Evolutionary conservation across 2,888 invertebrate genomes (phyloP), one percentile per base, ranked within the genome.

Genomic region (Trachelus iudaicus): DNA sequence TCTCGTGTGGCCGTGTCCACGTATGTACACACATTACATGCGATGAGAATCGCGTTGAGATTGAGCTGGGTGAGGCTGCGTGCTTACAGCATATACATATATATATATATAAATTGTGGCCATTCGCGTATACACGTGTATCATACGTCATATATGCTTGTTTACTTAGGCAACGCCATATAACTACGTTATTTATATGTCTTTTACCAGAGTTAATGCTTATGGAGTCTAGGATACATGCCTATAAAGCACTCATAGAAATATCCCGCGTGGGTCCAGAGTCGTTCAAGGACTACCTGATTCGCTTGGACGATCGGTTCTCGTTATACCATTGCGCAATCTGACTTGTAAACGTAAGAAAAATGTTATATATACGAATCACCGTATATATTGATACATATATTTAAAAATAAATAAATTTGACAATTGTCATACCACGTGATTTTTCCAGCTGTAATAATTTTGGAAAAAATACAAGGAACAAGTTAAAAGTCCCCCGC

Each of bases 201-300:
- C 89, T 90, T 89, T 89, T 88, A 87, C 86, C 86, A 87, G 85
- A 86, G 71, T 34, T 37, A 30, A 74, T 35, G 31, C 23, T 34
- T 71, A 71, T 71, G 15, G 34, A 71, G 71, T 15, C 71, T 34
- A 31, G 71, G 33, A 71, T 71, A 31, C 13, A 31, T 34, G 71
- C 71, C 33, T 69, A 68, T 80, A 73, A 73, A 82, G 80, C 82
- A 82, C 83, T 83, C 84, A 80, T 83, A 83, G 82, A 85, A 79
- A 81, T 82, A 82, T 83, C 85, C 23, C 87, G 89, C 90, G 90
- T 90, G 90, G 90, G 90, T 89, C 89, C 88, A 87, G 87, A 85
- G 87, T 84, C 86, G 87, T 90, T 90, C 90, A 91, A 91, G 90
- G 91, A 87, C 91, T 90, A 87, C 90, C 85, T 87, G 89, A 84